These are phyloP conservation scores for Eublepharis macularius DNA, from an alignment of 2,113 vertebrate species.

Conservation along the genomic window DNA sequence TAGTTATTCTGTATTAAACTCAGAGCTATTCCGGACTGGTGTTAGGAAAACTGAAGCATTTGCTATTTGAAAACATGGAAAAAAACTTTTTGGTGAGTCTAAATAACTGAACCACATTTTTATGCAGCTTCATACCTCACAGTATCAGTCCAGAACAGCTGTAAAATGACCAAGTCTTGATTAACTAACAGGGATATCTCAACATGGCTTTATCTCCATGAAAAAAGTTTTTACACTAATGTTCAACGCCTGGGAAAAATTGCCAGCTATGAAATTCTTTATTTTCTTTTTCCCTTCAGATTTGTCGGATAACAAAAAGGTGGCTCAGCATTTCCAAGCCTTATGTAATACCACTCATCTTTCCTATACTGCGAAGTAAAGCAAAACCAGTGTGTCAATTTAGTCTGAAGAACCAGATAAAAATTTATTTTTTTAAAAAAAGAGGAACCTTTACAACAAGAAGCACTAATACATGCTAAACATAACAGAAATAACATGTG, in stretches of 20 bases:
- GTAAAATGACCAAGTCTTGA: neutral
- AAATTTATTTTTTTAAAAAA: neutral
- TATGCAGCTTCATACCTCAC: neutral
- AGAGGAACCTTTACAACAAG: neutral
- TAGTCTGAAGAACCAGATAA: too few relatives aligned
- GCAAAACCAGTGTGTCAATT: neutral
- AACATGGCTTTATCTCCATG: neutral
- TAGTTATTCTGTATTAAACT: neutral
- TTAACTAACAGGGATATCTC: neutral
- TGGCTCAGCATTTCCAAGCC: neutral
- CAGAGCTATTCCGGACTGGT: neutral
- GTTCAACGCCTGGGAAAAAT: neutral
- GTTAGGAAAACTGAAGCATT: neutral
- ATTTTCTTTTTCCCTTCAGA: neutral
- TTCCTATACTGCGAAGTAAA: neutral
- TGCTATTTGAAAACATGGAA: neutral
- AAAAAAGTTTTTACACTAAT: neutral
- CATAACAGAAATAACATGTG: neutral
- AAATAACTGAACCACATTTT: neutral
- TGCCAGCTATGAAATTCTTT: neutral
- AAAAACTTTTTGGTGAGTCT: neutral
- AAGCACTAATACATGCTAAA: too few relatives aligned
- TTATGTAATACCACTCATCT: neutral
- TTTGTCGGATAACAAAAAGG: neutral
- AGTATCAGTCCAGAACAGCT: neutral